Evolutionary conservation across 2,797 vertebrate species (phyloP).

Genomic region (Oceanodroma leucorhoa): DNA sequence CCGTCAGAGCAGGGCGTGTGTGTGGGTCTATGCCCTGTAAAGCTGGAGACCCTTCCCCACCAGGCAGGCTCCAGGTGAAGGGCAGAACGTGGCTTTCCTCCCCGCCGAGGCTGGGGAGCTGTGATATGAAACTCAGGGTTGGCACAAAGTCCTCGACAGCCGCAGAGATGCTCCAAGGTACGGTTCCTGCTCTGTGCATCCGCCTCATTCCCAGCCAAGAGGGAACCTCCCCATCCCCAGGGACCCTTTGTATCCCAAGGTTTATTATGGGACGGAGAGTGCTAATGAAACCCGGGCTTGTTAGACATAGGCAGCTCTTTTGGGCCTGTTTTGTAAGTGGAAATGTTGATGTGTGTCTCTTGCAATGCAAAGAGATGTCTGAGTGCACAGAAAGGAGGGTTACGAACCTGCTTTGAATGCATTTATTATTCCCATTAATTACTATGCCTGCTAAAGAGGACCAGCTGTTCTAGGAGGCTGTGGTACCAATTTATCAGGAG

Average conservation of each 20-base stretch:
- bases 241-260: not conserved
- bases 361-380: conserved; percentile 54
- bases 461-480: conserved; percentile 70
- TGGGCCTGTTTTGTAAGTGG: conserved; percentile 19
- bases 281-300: not conserved
- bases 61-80: not conserved
- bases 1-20: accelerated
- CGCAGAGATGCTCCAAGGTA: not conserved
- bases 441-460: conserved; percentile 71
- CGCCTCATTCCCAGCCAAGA: not conserved
- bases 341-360: conserved; percentile 50
- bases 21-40: not conserved
- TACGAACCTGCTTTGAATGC: conserved; percentile 65
- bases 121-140: not conserved
- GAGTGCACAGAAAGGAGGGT: conserved; percentile 45
- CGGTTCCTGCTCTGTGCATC: not conserved
- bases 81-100: not conserved
- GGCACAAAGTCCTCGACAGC: not conserved
- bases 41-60: not conserved
- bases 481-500: conserved; percentile 66
- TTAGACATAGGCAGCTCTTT: conserved; percentile 3
- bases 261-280: not conserved
- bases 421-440: conserved; percentile 75
- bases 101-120: not conserved
- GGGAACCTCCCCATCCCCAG: not conserved